Evolutionary conservation across 1,140 invertebrate species (phyloP), one percentile per base, ranked within the genome.

Genomic region (Brachionus koreanus): DNA sequence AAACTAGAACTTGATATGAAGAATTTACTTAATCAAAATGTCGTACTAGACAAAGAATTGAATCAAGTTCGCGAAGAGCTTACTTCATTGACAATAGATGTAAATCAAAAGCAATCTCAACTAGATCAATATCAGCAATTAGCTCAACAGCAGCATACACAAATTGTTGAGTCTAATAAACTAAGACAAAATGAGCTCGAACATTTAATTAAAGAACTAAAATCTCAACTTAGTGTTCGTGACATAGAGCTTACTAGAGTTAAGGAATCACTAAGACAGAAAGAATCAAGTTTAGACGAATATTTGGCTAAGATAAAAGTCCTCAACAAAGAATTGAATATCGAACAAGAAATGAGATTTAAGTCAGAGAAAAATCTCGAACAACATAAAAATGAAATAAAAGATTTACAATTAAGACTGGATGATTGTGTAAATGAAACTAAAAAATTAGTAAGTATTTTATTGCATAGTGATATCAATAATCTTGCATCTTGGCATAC

Each of bases 1-100:
- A 79, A 79, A 61, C n/a, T 65, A n/a, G 76, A 79, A 29, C 49
- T 79, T 16, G 76, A 79, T 16, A 79, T 79, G 76, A 79, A 79
- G 42, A 79, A 79, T 43, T 12, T 79, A 12, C 49, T 79, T 9
- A 79, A 65, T 16, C 76, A 79, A 79, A 79, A 79, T 65, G 61
- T 65, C 10, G 33, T 16, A 61, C 0, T 79, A 13, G 76, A 79
- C 49, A 19, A 79, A 37, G 76, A 79, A 43, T 43, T 79, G 46
- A 65, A 23, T 43, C 19, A 79, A 3, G 25, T 16, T n/a, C 52
- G 57, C 52, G 19, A 79, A 65, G 49, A 79, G 37, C 35, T 57
- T 10, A 65, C 49, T 12, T 61, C 57, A 9, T 25, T 79, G 9
- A 61, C 76, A 3, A 10, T 43, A 19, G 76, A 79, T 6, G 5